Evolutionary conservation across 2,888 invertebrate genomes (phyloP), one percentile per base, ranked within the genome.

Genomic region (Cyaniris semiargus): DNA sequence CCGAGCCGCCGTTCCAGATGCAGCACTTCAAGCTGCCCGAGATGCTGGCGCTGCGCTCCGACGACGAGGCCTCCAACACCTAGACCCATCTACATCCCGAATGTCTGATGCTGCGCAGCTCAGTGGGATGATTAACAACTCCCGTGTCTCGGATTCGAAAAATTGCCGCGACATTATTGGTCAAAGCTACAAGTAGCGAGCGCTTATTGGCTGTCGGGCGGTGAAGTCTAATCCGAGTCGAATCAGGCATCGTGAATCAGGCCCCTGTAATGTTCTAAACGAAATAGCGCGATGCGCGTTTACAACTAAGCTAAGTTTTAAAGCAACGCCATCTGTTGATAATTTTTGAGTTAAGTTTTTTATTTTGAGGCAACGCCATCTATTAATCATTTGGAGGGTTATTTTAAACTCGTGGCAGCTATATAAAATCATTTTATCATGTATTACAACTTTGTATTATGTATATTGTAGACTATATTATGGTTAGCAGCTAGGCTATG

Each of bases 21-120:
- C 96, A 96, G 85, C 96, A 96, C 87, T 96, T 95, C 90, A 96
- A 96, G 85, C 90, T 96, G 82, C 96, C 96, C 18, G 95, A 96
- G 82, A 91, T 95, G 88, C 88, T 95, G n/a, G 93, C 95, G 0
- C 85, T 93, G 1, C 80, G 81, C 18, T 80, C 84, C 0, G 89
- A 90, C 18, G 86, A 86, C 3, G 89, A 89, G 0, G 23, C 77
- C 38, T 44, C 60, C 23, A 71, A 76, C 38, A 56, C 77, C 48
- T 74, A 74, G 74, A 7, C 23, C 72, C 8, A 34, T 1, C 44
- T 44, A 2, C 10, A 44, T 13, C 44, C 15, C 10, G 38, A 44
- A 53, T 18, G 53, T 18, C 53, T 18, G 15, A 53, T 53, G 5
- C 18, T 53, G 18, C 53, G 5, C 53, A 53, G 15, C 1, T 53